Evolutionary conservation across 2,888 invertebrate genomes (phyloP), one percentile per base, ranked within the genome.

Genomic region (Aquatica leii): DNA sequence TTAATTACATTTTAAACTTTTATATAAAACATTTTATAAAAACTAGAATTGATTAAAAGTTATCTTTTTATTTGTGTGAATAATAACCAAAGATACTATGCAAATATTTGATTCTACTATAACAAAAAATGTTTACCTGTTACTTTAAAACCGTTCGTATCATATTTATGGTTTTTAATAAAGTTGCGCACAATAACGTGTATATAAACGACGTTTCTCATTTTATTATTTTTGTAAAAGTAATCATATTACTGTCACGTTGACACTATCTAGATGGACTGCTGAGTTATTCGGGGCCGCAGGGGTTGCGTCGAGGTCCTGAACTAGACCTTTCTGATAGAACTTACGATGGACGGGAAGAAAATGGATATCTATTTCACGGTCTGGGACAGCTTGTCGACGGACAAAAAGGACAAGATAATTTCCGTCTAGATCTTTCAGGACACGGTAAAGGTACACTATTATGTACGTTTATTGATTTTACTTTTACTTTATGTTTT

Each of bases 341-440:
- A 71, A 91, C 88, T 18, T 94, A 93, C 82, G 94, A 94, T 79
- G 92, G 92, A 46, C 81, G 83, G 61, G 87, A 88, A 73, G 87
- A 88, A 74, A 84, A 82, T 62, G 87, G 86, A 71, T 84, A 85
- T 69, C 85, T 88, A 71, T 86, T 85, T 66, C 88, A 88, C 54
- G 94, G 94, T 12, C 82, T 94, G 59, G 94, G 94, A 57, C 92
- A 93, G 81, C 84, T 94, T 74, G 87, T 88, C 52, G 92, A 93
- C 79, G 92, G 92, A 14, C 87, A 89, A 72, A 87, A 86, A 76
- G 93, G 92, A 65, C 86, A 86, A 69, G 90, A 90, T 77, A 91
- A 92, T 82, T 92, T 91, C 82, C 84, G 87, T 71, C 83, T 86
- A 62, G 89, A 89, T 78, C 82, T 85, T 69, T 85, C 86, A 73